Conservation (phyloP, 2,797 vertebrate species). For the Cirrhinus molitorella region DNA sequence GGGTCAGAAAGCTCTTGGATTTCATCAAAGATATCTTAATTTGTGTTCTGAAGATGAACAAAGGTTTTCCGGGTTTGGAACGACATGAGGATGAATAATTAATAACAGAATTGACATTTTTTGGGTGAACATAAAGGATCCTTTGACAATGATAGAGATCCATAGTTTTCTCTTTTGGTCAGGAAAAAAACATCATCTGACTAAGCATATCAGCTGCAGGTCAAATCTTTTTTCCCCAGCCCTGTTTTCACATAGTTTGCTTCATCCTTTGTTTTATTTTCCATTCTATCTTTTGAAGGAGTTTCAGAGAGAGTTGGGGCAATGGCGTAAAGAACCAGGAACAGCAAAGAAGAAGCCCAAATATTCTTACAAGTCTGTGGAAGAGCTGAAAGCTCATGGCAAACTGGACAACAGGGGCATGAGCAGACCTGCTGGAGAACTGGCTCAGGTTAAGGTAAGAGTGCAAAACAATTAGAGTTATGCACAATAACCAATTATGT, state of each 20-base stretch:
- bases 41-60: too few species aligned
- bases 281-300: slow-evolving; percentile 78
- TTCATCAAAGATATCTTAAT: too few species aligned
- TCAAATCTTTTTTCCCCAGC: too few species aligned
- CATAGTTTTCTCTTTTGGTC: neutral
- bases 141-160: neutral
- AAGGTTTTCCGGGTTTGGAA: too few species aligned
- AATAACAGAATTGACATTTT: too few species aligned
- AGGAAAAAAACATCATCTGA: neutral
- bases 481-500: neutral
- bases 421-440: slow-evolving; percentile 87
- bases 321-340: slow-evolving; percentile 94
- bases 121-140: neutral
- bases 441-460: slow-evolving; percentile 95
- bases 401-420: slow-evolving; percentile 82
- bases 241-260: neutral
- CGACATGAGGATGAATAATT: too few species aligned
- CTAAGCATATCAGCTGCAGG: neutral
- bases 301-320: slow-evolving; percentile 94
- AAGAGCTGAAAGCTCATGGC: slow-evolving; percentile 95
- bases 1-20: too few species aligned
- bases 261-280: neutral
- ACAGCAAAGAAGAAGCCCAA: slow-evolving; percentile 94
- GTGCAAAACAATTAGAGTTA: neutral
- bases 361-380: slow-evolving; percentile 93